phyloP scores from a whole-genome alignment of 2,888 invertebrate genomes.

The Xylophagus ater region DNA sequence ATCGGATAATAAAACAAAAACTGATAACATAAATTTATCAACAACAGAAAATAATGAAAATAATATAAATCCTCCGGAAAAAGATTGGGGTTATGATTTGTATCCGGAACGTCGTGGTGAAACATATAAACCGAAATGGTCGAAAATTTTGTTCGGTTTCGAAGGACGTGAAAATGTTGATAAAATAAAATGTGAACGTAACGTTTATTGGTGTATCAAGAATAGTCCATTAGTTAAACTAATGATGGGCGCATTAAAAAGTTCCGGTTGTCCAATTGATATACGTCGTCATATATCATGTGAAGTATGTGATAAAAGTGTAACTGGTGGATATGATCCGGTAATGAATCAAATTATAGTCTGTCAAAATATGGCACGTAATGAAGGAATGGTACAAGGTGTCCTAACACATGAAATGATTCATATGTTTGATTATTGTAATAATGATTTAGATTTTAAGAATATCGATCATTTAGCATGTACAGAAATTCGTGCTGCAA shows the following conservation, averaged over 20 bases:
- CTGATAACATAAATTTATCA: no score
- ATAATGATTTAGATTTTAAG: slow-evolving; percentile 75
- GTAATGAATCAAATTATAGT: slow-evolving; percentile 54
- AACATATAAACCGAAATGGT: slow-evolving; percentile 44
- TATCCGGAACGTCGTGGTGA: slow-evolving; percentile 68
- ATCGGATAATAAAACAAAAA: no score
- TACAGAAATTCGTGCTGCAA: slow-evolving; percentile 90
- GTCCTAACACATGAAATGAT: slow-evolving; percentile 87
- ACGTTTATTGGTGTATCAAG: slow-evolving; percentile 62
- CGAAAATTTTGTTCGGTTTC: slow-evolving; percentile 46
- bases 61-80: slow-evolving; percentile 11
- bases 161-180: slow-evolving; percentile 60
- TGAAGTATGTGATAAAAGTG: slow-evolving; percentile 72
- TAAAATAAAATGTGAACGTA: slow-evolving; percentile 67
- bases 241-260: slow-evolving; percentile 72
- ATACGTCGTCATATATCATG: slow-evolving; percentile 81
- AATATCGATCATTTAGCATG: slow-evolving; percentile 90
- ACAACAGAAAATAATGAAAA: no score
- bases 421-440: slow-evolving; percentile 93
- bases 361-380: slow-evolving; percentile 73
- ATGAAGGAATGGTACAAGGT: slow-evolving; percentile 59
- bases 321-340: slow-evolving; percentile 73
- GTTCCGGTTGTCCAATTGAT: slow-evolving; percentile 55
- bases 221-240: slow-evolving; percentile 71
- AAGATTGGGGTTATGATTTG: slow-evolving; percentile 63